Base-by-base conservation (phyloP, 2,888 invertebrate species). In the Zootermopsis nevadensis region DNA sequence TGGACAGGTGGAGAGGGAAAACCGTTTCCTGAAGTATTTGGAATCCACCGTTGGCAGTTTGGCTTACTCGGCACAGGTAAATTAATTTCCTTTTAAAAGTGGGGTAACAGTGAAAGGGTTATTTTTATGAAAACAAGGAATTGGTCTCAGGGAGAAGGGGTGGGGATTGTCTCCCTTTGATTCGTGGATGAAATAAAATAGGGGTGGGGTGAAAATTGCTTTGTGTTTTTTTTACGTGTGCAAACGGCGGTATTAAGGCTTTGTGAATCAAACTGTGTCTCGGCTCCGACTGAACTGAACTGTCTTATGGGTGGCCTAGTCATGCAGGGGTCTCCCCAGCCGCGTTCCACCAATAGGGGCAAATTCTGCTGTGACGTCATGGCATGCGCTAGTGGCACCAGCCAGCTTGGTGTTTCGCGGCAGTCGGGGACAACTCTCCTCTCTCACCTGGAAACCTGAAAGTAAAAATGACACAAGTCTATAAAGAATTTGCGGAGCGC, bases 261-360 rank as follows among this genome's bases (percentile, higher is more conserved):
- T 42, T 42, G 69, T 77, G 77, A 7, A 60, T 27, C 72, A 72
- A 76, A 48, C 83, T 27, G 55, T 74, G 82, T 79, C 84, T 77
- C 74, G 81, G 69, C 84, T 84, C 83, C 55, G 79, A 84, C 84
- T 84, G 81, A 72, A 48, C 67, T 35, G 27, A 24, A 38, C 53
- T 72, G 76, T 77, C n/a, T 15, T 66, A n/a, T 24, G 81, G 76
- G 66, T 81, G 66, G 81, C 83, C 83, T 83, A 83, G 81, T 80
- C 80, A 60, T 76, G 81, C 80, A 38, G 81, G 81, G 66, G 77
- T 19, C 42, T 30, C 35, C 74, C 48, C 48, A 48, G 48, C 60
- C 60, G n/a, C 60, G 60, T 27, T 60, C 60, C 74, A 55, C 80
- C 83, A 80, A 72, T 80, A 30, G 42, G 80, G 38, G 22, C 15